phyloP scores from a whole-genome alignment of 2,888 invertebrate genomes.

The Drymonia ruficornis region DNA sequence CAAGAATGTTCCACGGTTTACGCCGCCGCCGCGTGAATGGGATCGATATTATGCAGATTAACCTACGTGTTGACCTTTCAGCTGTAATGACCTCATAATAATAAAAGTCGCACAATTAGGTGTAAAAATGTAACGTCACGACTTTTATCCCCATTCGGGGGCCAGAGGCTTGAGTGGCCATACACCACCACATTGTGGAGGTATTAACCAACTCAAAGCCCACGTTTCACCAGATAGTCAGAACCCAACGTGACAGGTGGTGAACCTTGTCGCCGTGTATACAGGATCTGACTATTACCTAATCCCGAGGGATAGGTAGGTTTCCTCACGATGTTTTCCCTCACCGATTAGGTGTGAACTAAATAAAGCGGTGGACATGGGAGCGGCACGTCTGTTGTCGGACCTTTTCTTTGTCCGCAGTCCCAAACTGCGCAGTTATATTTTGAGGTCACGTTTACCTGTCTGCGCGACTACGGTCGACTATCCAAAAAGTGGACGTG shows the following conservation, averaged over 20 bases:
- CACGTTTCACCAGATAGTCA: no score
- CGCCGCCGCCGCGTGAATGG: conserved; percentile 6
- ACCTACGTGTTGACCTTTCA: conserved; percentile 28
- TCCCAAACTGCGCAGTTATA: background rate
- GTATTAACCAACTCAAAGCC: no score
- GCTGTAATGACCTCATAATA: conserved; percentile 21
- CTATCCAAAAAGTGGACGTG: conserved; percentile 1
- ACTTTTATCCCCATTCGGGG: no score
- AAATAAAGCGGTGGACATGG: conserved; percentile 25
- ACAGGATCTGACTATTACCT: no score
- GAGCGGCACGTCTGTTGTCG: conserved; percentile 6
- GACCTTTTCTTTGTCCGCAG: background rate
- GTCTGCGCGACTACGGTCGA: background rate
- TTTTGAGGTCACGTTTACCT: conserved; percentile 7
- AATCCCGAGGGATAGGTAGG: no score
- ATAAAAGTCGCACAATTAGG: conserved; percentile 9
- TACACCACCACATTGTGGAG: no score
- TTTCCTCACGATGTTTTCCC: no score
- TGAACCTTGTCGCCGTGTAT: no score
- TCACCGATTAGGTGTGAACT: background rate
- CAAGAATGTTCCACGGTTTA: background rate
- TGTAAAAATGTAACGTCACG: no score
- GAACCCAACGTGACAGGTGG: no score
- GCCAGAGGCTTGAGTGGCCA: no score
- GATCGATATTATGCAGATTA: conserved; percentile 31